These are phyloP conservation scores for Poliocrania exsul DNA, from an alignment of 2,797 vertebrate species.

Conservation along the genomic window DNA sequence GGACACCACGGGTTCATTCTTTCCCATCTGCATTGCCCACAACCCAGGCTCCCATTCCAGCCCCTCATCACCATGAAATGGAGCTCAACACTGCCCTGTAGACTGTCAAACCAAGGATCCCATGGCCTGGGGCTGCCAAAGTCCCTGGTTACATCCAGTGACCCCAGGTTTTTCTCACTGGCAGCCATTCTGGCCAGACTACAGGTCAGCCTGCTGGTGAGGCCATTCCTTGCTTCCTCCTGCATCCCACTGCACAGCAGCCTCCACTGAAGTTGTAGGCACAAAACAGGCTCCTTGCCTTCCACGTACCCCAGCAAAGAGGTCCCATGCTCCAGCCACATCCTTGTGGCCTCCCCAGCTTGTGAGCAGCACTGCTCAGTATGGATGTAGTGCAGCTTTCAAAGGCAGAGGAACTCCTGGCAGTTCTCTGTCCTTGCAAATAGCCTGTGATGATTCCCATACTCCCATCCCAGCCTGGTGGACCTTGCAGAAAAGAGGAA, in stretches of 20 bases:
- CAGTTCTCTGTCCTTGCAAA: neutral
- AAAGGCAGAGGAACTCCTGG: neutral
- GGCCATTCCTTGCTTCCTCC: neutral
- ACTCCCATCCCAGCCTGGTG: neutral
- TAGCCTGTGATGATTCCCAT: neutral
- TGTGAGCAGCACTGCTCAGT: neutral
- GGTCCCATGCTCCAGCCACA: accelerated
- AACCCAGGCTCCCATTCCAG: neutral
- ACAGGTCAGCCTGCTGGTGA: neutral
- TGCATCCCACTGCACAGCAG: neutral
- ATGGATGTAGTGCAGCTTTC: neutral
- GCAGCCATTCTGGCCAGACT: neutral
- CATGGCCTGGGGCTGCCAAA: neutral
- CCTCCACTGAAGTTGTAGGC: neutral
- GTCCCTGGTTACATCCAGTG: neutral
- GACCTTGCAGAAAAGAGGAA: neutral
- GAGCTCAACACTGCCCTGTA: neutral
- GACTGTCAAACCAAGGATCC: neutral
- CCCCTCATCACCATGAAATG: neutral
- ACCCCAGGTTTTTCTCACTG: neutral
- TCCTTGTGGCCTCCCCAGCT: neutral
- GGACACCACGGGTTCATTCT: neutral
- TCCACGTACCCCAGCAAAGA: neutral
- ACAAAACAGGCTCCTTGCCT: neutral
- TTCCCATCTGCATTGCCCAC: neutral